A percentile compares a stretch with the other conserved stretches of the same genome.
Conservation (phyloP, 2,888 invertebrate species). For the Brenthis daphne region DNA sequence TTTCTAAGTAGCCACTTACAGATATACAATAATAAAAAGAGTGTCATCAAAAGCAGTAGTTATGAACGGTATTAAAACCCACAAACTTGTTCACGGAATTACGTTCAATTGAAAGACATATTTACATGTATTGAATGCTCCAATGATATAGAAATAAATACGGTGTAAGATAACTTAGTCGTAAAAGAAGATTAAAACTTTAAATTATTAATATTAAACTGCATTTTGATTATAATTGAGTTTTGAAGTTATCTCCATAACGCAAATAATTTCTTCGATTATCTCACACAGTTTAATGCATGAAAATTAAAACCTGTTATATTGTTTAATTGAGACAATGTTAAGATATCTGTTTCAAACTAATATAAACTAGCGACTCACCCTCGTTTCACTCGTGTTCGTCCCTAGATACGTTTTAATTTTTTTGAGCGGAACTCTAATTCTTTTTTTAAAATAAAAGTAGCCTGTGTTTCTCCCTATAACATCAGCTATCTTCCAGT, state of each 20-base stretch:
- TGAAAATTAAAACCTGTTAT: conserved; percentile 2
- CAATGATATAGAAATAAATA: conserved; percentile 21
- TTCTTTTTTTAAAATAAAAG: no score
- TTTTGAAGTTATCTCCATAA: conserved; percentile 32
- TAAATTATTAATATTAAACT: conserved; percentile 25
- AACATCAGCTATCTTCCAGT: no score
- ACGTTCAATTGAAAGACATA: conserved; percentile 17
- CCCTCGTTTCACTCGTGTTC: no score
- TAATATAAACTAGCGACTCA: no score
- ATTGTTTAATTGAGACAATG: neutral
- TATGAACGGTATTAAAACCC: neutral
- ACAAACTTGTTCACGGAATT: conserved; percentile 19
- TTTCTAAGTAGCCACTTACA: conserved; percentile 5
- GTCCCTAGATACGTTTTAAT: no score
- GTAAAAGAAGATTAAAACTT: conserved; percentile 30
- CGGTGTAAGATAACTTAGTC: conserved; percentile 25
- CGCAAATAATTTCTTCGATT: conserved; percentile 24
- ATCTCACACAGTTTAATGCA: conserved; percentile 17
- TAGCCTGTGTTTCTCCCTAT: no score
- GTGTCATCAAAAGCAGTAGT: neutral
- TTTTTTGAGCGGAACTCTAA: no score
- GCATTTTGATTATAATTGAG: conserved; percentile 32
- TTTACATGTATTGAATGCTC: conserved; percentile 16
- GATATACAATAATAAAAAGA: conserved; percentile 5
- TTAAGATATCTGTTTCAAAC: neutral